Percentiles rank a stretch among this genome's conserved stretches.
Evolutionary conservation across 2,888 invertebrate species (phyloP).

Genomic region (Drosophila monieri): DNA sequence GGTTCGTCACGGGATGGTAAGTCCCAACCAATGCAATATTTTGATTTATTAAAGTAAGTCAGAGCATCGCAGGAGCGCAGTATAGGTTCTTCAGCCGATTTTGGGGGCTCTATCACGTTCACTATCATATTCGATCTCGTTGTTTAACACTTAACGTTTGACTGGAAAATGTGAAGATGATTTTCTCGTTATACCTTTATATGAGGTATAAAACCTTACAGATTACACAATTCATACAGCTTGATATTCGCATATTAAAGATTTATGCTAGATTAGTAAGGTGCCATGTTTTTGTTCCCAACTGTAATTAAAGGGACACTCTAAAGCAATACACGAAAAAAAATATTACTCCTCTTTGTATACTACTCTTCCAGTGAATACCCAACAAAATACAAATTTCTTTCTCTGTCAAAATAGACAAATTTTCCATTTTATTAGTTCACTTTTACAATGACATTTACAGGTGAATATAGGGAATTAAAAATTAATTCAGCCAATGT

Average conservation of each 20-base stretch:
- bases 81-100: background rate
- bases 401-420: no score
- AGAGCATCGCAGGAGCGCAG: background rate
- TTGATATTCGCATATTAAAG: background rate
- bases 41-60: conserved; percentile 21
- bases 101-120: background rate
- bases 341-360: no score
- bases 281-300: background rate
- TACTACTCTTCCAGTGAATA: no score
- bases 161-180: background rate
- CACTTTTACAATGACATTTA: no score
- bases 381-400: no score
- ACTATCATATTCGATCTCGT: background rate
- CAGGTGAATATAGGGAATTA: no score
- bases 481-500: no score
- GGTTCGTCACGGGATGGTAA: conserved; percentile 4
- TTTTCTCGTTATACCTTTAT: background rate
- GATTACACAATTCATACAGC: background rate
- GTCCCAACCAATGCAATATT: conserved; percentile 22
- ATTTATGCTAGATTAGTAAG: background rate
- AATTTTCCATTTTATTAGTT: no score
- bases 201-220: no score
- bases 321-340: no score
- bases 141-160: background rate
- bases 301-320: no score